Evolutionary conservation across 2,888 invertebrate species (phyloP).

Genomic region (Cheilosia pagana): DNA sequence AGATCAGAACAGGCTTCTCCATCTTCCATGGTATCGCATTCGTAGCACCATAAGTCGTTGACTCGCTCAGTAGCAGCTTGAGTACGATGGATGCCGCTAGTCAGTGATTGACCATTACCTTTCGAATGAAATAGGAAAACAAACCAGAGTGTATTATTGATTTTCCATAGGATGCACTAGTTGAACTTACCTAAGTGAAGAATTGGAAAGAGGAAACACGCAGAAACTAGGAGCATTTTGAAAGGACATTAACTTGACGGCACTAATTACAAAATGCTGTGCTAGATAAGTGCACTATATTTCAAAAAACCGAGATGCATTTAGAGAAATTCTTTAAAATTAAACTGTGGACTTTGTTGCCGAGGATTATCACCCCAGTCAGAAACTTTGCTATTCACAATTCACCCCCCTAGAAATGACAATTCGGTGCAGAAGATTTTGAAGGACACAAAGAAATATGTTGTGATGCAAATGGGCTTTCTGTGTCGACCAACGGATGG

Average conservation of each 20-base stretch:
- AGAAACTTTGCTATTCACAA: not conserved
- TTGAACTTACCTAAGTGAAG: constrained; percentile 61
- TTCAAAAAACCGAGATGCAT: not conserved
- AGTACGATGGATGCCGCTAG: constrained; percentile 89
- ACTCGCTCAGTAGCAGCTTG: constrained; percentile 90
- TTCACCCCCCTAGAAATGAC: not conserved
- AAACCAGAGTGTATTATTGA: constrained; percentile 45
- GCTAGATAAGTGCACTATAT: not conserved
- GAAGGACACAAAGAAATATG: not conserved
- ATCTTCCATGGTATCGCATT: constrained; percentile 90
- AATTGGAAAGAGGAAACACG: constrained; percentile 52
- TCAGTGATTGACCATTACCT: constrained; percentile 79
- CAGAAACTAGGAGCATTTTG: constrained; percentile 62
- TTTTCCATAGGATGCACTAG: constrained; percentile 49
- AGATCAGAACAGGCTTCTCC: constrained; percentile 89
- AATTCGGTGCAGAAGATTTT: not conserved
- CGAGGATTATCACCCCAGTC: not conserved
- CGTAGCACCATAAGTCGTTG: constrained; percentile 92
- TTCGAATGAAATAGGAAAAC: not conserved
- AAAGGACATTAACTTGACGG: constrained; percentile 56
- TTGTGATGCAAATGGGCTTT: not conserved
- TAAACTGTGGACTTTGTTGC: not conserved
- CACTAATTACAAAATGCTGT: not conserved
- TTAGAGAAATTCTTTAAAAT: not conserved
- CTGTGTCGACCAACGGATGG: not conserved